Conservation (phyloP, 2,797 vertebrate species). For the Lagocephalus sceleratus region DNA sequence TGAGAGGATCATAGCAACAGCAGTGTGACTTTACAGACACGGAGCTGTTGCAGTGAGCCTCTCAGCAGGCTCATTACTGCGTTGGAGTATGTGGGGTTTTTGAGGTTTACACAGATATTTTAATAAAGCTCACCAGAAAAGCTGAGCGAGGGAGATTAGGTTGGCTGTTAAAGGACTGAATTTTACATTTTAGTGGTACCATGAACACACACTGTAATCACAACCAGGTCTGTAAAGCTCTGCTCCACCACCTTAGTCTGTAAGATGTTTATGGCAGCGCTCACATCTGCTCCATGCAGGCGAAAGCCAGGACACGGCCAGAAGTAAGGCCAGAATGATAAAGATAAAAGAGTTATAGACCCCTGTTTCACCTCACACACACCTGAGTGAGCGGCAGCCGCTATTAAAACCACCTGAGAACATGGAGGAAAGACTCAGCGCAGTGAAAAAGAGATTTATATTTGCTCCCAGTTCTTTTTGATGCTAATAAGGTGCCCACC, state of each 20-base stretch:
- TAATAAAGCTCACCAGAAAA: slow-evolving; percentile 60
- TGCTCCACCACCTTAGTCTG: slow-evolving; percentile 50
- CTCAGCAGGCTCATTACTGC: slow-evolving; percentile 30
- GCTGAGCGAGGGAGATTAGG: slow-evolving; percentile 37
- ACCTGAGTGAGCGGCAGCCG: slow-evolving; percentile 23
- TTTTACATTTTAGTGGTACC: slow-evolving; percentile 45
- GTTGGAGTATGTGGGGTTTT: slow-evolving; percentile 58
- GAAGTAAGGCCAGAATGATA: slow-evolving; percentile 13
- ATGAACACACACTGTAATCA: slow-evolving; percentile 55
- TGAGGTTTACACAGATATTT: slow-evolving; percentile 61
- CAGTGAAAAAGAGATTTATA: background rate
- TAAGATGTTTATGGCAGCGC: background rate
- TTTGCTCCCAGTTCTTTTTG: slow-evolving; percentile 40
- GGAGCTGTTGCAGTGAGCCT: slow-evolving; percentile 31
- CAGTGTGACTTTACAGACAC: slow-evolving; percentile 15
- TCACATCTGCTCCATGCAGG: background rate
- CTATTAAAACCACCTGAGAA: slow-evolving; percentile 44
- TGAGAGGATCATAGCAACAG: slow-evolving; percentile 9
- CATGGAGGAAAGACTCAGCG: slow-evolving; percentile 11
- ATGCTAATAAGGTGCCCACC: slow-evolving; percentile 47
- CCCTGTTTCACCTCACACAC: slow-evolving; percentile 30
- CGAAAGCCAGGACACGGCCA: background rate
- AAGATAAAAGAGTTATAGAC: slow-evolving; percentile 26
- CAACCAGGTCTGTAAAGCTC: slow-evolving; percentile 47
- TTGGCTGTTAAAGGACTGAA: slow-evolving; percentile 45